Evolutionary conservation across 1,140 invertebrate genomes (phyloP), one percentile per base, ranked within the genome.

Genomic region (Venustaconcha ellipsiformis): DNA sequence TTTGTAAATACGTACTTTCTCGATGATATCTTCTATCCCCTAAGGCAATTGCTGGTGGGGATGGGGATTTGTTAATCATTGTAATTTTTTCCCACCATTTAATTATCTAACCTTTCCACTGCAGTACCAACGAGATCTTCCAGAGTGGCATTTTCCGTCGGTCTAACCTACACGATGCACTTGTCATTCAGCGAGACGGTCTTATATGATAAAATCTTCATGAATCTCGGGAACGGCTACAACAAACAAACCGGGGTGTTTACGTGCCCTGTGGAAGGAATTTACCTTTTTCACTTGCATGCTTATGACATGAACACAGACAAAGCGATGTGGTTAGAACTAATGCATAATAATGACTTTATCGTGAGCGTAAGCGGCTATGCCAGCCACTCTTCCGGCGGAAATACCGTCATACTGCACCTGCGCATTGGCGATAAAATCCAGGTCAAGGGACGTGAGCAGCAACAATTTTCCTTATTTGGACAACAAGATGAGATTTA

Each of bases 331-430:
- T 75, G 74, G 74, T 62, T 75, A 6, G 68, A 75, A 17, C 67
- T 75, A 2, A 58, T 68, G 1, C 74, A 75, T 18, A 75, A 75
- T 23, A 56, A 64, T 56, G 30, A 65, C 17, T 12, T 57, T 5
- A 64, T 62, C 17, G 74, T 75, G 17, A 75, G 67, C 30, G 74
- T 75, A 57, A 75, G 74, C 18, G 74, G 74, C 20, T 75, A 75
- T 59, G 70, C 69, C 30, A 63, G 67, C 1, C 74, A 75, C 37
- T 70, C 74, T 13, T 67, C 70, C 14, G 67, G 74, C 37, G 70
- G 74, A 18, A 69, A 75, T 14, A 70, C 67, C 6, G 74, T 70
- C 26, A 75, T 75, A 23, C 57, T 75, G 8, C 69, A 75, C n/a
- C 66, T 75, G 14, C 67, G 67, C 1, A 18, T 30, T 18, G 68